These are phyloP conservation scores for Limosa lapponica DNA, from an alignment of 2,797 vertebrate genomes.

Conservation along the genomic window DNA sequence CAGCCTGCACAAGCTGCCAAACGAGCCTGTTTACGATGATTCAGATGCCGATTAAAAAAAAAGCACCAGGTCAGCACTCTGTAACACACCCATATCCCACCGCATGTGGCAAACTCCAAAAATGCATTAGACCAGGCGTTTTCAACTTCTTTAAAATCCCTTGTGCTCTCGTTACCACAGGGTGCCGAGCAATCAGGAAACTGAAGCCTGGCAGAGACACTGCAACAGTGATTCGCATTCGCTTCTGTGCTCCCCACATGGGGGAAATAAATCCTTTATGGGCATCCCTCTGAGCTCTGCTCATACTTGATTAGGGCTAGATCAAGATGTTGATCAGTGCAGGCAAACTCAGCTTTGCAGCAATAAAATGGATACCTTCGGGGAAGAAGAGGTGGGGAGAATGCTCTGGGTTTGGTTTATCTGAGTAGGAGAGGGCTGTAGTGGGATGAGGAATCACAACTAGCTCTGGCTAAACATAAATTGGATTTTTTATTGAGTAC, in stretches of 20 bases:
- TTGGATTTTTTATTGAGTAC: neutral
- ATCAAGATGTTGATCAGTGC: neutral
- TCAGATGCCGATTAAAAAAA: neutral
- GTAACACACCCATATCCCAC: neutral
- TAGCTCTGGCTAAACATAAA: neutral
- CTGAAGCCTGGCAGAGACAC: neutral
- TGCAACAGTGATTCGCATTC: rapidly evolving
- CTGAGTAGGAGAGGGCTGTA: neutral
- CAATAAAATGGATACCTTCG: neutral
- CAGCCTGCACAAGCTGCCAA: neutral
- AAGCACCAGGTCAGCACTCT: neutral
- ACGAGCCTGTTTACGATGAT: neutral
- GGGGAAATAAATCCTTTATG: neutral
- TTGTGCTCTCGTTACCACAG: neutral
- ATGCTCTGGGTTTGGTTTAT: neutral
- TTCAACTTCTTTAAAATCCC: neutral
- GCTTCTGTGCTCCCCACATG: rapidly evolving
- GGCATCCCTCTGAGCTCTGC: neutral
- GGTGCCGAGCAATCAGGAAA: neutral
- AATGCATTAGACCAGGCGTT: too few species aligned
- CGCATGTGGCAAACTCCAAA: neutral
- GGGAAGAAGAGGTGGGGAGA: neutral
- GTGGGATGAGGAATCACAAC: rapidly evolving
- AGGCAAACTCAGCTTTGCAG: neutral
- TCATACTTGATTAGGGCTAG: rapidly evolving